Conservation (phyloP, 2,113 vertebrate genomes). For the Anhinga anhinga region DNA sequence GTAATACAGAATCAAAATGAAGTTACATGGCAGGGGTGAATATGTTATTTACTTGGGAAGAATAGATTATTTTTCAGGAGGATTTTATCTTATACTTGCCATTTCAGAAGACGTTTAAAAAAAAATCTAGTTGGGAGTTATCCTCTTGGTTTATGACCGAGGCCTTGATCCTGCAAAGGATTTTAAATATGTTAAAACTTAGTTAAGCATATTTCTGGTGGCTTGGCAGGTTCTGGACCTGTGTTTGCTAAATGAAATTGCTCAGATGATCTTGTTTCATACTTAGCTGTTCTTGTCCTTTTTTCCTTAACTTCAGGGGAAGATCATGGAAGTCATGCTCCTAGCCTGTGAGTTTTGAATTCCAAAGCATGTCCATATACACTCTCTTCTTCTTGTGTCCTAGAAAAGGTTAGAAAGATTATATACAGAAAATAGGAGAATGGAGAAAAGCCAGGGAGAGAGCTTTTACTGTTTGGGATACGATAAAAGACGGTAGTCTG, state of each 20-base stretch:
- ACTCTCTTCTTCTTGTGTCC: not conserved
- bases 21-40: not conserved
- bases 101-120: not conserved
- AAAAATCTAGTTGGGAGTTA: not conserved
- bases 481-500: not conserved
- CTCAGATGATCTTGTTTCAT: not conserved
- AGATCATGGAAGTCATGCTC: not conserved
- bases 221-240: not conserved
- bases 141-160: not conserved
- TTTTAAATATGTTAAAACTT: not conserved
- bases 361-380: not conserved
- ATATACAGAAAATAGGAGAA: not conserved
- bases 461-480: not conserved
- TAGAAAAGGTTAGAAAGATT: not conserved
- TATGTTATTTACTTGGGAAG: constrained; percentile 36
- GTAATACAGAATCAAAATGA: constrained; percentile 46
- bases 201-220: not conserved
- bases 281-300: not conserved
- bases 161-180: not conserved
- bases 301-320: not conserved
- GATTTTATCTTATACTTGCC: constrained; percentile 29
- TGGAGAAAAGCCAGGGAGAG: not conserved
- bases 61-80: constrained; percentile 31
- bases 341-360: not conserved
- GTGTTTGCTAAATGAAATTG: not conserved